Evolutionary conservation across 2,113 vertebrate species (phyloP).

Genomic region (Delphinus delphis): DNA sequence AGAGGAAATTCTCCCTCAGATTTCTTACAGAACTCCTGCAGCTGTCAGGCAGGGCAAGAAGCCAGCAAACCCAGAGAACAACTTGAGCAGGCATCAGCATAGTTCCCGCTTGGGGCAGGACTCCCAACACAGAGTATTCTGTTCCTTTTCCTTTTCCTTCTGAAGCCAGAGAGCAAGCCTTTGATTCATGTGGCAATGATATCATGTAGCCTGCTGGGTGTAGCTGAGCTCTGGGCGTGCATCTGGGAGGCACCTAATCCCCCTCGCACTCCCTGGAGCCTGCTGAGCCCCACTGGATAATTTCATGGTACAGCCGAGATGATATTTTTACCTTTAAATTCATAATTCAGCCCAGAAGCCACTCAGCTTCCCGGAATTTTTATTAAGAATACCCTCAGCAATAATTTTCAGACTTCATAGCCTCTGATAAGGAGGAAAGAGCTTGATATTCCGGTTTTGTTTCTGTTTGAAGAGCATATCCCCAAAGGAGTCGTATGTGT

Average conservation of each 20-base stretch:
- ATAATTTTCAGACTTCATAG: conserved; percentile 49
- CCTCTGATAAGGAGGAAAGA: conserved; percentile 62
- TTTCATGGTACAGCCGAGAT: not conserved
- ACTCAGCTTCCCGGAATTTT: conserved; percentile 31
- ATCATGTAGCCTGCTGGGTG: conserved; percentile 69
- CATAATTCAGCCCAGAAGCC: not conserved
- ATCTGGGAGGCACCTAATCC: conserved; percentile 44
- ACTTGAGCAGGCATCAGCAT: conserved; percentile 51
- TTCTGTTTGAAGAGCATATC: conserved; percentile 71
- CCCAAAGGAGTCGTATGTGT: conserved; percentile 74
- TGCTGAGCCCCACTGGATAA: not conserved
- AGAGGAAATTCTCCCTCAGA: conserved; percentile 69
- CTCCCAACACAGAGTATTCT: conserved; percentile 69
- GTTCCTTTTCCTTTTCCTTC: conserved; percentile 73
- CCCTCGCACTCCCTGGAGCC: not conserved
- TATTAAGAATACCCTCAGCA: conserved; percentile 34
- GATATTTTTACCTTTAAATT: conserved; percentile 41
- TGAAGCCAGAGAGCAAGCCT: conserved; percentile 71
- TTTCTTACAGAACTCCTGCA: conserved; percentile 71
- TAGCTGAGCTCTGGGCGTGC: conserved; percentile 36
- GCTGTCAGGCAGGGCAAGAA: conserved; percentile 66
- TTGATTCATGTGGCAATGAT: conserved; percentile 71
- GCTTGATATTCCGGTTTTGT: conserved; percentile 72
- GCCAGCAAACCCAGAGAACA: conserved; percentile 68
- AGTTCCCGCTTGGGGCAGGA: conserved; percentile 55